Conservation (phyloP, 1,140 invertebrate species). For the Caerostris extrusa region DNA sequence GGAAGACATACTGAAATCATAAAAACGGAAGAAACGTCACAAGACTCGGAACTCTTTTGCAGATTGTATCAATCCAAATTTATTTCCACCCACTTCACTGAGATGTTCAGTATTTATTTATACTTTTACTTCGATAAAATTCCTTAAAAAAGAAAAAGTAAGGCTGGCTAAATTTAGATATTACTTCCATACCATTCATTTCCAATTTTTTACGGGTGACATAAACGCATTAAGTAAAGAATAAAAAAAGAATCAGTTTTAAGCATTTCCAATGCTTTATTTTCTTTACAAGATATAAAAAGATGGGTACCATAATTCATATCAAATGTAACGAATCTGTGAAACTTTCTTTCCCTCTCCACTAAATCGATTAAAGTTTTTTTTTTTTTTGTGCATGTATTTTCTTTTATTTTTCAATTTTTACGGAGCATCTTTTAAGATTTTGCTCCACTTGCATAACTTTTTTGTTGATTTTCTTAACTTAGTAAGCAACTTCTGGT, state of each 20-base stretch:
- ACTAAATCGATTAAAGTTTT: not conserved
- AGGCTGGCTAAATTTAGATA: not conserved
- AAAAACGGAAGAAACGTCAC: not conserved
- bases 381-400: not conserved
- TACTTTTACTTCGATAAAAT: not conserved
- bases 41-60: not conserved
- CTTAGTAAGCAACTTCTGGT: not conserved
- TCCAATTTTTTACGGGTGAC: not conserved
- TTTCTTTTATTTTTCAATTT: not conserved
- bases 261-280: not conserved
- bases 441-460: not conserved
- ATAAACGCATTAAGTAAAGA: not conserved
- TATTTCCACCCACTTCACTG: not conserved
- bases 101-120: not conserved
- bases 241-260: not conserved
- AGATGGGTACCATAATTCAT: not conserved
- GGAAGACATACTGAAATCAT: not conserved
- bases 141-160: not conserved
- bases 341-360: not conserved
- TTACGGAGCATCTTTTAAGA: not conserved
- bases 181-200: conserved; percentile 5
- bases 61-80: not conserved
- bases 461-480: not conserved
- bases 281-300: not conserved
- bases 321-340: not conserved